Conservation (phyloP, 2,888 invertebrate genomes). For the Boloria euphrosyne region DNA sequence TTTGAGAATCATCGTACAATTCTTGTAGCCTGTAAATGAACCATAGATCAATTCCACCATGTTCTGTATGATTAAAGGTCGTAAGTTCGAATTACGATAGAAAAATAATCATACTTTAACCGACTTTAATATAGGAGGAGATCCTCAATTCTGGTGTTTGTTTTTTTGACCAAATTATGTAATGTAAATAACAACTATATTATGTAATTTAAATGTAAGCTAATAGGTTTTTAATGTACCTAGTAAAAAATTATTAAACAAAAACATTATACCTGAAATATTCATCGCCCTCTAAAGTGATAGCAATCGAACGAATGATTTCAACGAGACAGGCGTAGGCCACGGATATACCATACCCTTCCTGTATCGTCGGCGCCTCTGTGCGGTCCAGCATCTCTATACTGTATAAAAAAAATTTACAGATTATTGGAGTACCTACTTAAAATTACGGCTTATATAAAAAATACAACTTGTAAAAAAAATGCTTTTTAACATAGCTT, state of each 20-base stretch:
- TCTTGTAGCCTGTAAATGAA: slow-evolving; percentile 63
- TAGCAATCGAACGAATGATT: slow-evolving; percentile 92
- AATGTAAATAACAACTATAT: too few species aligned
- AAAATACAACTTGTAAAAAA: too few species aligned
- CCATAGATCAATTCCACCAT: background rate
- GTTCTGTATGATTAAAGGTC: too few species aligned
- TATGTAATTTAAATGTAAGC: too few species aligned
- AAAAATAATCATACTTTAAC: too few species aligned
- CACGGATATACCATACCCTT: slow-evolving; percentile 98
- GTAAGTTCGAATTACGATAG: too few species aligned
- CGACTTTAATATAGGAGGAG: too few species aligned
- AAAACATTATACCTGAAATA: slow-evolving; percentile 61
- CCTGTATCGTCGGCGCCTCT: slow-evolving; percentile 96
- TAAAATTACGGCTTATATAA: background rate
- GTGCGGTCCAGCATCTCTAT: slow-evolving; percentile 97
- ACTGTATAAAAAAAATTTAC: slow-evolving; percentile 71
- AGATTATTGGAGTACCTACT: too few species aligned
- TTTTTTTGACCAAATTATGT: too few species aligned
- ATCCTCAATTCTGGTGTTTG: too few species aligned
- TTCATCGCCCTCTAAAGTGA: slow-evolving; percentile 85
- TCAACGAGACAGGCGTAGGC: slow-evolving; percentile 97
- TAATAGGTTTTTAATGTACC: too few species aligned
- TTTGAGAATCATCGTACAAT: slow-evolving; percentile 67
- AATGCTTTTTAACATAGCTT: background rate
- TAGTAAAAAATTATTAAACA: background rate